phyloP scores from a whole-genome alignment of 2,113 vertebrate species.

The Siphamia tubifer region DNA sequence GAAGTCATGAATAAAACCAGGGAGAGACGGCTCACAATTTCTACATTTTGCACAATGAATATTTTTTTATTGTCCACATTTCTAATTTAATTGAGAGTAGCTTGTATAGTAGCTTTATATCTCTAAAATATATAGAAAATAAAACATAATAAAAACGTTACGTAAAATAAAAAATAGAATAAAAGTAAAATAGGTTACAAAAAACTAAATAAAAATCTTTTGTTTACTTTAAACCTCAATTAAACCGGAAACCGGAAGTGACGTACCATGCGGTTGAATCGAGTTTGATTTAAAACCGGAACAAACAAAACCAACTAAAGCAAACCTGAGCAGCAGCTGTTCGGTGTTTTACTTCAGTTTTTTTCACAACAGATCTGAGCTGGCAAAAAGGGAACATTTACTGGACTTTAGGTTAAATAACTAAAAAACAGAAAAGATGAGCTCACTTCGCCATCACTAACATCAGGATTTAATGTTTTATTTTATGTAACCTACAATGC shows the following conservation, averaged over 20 bases:
- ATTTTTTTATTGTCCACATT: too few species aligned
- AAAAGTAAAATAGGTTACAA: too few species aligned
- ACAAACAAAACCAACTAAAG: slow-evolving; percentile 50
- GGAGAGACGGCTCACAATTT: too few species aligned
- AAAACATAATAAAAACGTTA: too few species aligned
- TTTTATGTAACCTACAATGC: not conserved
- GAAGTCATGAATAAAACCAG: too few species aligned
- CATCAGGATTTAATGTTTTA: not conserved
- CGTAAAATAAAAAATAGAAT: too few species aligned
- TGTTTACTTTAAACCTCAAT: not conserved
- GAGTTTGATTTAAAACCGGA: slow-evolving; percentile 55
- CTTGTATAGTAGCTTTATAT: too few species aligned
- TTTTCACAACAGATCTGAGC: not conserved
- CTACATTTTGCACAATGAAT: too few species aligned
- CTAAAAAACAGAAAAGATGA: too few species aligned
- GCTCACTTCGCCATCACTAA: slow-evolving; percentile 4
- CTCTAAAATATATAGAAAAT: too few species aligned
- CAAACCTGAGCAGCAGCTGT: not conserved
- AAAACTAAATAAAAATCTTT: not conserved
- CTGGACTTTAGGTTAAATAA: too few species aligned
- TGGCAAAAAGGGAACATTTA: not conserved
- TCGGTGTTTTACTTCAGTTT: not conserved
- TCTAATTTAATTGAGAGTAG: too few species aligned
- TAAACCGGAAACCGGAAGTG: slow-evolving; percentile 37
- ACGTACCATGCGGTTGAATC: not conserved